Evolutionary conservation across 2,113 vertebrate species (phyloP), one percentile per base, ranked within the genome.

Genomic region (Leptodactylus fuscus): DNA sequence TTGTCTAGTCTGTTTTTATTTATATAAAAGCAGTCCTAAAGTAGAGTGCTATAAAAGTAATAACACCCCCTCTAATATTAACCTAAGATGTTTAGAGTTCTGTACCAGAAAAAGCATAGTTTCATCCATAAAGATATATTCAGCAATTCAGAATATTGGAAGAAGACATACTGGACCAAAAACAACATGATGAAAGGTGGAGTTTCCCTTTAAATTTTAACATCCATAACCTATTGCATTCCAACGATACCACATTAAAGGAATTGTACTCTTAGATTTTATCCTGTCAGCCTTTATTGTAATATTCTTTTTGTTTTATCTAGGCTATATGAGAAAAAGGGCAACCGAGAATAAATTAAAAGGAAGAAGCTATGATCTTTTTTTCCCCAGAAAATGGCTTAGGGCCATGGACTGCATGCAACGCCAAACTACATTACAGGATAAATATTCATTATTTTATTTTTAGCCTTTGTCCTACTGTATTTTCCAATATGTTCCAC

Each of bases 391-490:
- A 16, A 67, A 67, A 36, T 67, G 62, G 15, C 62, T 32, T 34
- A 67, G 62, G 62, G 62, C 62, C 29, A 67, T 1, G 29, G 27
- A 32, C 58, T 13, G 60, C 60, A 16, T 18, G 29, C 16, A 65
- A 24, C 10, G 9, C 24, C 1, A 15, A 62, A 67, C 29, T 36
- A 67, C 27, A 34, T 67, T 18, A 67, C 62, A 67, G 29, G 32
- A 34, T 67, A 67, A 18, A 67, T 67, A 67, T 67, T 67, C 29
- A 67, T 36, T 65, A 13, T 65, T 67, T 67, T 67, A 67, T 67
- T 67, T 34, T 67, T 67, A 34, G 13, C 29, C 46, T 36, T 34
- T 32, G 29, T 0, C 62, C 62, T 20, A 18, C 29, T 67, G 16
- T 34, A 6, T 36, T n/a, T n/a, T 67, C 15, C 1, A 67, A 20